Evolutionary conservation across 1,140 invertebrate species (phyloP).

Genomic region (Drosophila novamexicana): DNA sequence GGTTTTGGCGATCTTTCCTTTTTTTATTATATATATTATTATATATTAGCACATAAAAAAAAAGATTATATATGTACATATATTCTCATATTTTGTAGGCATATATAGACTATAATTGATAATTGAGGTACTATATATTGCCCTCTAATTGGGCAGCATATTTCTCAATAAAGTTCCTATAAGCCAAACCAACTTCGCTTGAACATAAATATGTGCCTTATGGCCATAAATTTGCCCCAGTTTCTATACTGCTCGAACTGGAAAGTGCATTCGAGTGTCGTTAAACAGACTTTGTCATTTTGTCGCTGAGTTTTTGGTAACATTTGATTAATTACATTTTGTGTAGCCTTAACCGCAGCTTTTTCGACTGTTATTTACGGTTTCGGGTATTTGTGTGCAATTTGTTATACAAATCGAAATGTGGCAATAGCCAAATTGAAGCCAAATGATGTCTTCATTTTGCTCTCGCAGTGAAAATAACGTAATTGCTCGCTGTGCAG

Average conservation of each 20-base stretch:
- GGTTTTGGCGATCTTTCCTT: too few species aligned
- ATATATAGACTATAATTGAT: too few species aligned
- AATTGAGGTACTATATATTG: too few species aligned
- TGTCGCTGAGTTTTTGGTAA: constrained; percentile 15
- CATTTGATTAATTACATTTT: constrained; percentile 60
- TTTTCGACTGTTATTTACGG: constrained; percentile 34
- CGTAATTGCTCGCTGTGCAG: constrained; percentile 58
- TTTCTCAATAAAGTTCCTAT: too few species aligned
- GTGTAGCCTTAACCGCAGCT: constrained; percentile 38
- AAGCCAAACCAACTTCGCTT: too few species aligned
- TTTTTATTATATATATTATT: too few species aligned
- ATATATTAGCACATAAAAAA: too few species aligned
- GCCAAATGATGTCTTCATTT: constrained; percentile 80
- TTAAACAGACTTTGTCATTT: neutral
- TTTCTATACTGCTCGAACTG: neutral
- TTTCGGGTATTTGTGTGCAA: constrained; percentile 28
- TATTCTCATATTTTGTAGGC: too few species aligned
- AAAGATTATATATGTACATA: too few species aligned
- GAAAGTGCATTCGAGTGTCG: constrained; percentile 3
- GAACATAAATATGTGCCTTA: too few species aligned
- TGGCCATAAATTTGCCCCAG: too few species aligned
- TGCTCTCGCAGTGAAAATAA: constrained; percentile 71
- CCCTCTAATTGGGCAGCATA: too few species aligned
- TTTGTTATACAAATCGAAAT: constrained; percentile 69
- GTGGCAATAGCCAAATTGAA: constrained; percentile 73